Conservation (phyloP, 2,797 vertebrate genomes). For the Myripristis jacobus region DNA sequence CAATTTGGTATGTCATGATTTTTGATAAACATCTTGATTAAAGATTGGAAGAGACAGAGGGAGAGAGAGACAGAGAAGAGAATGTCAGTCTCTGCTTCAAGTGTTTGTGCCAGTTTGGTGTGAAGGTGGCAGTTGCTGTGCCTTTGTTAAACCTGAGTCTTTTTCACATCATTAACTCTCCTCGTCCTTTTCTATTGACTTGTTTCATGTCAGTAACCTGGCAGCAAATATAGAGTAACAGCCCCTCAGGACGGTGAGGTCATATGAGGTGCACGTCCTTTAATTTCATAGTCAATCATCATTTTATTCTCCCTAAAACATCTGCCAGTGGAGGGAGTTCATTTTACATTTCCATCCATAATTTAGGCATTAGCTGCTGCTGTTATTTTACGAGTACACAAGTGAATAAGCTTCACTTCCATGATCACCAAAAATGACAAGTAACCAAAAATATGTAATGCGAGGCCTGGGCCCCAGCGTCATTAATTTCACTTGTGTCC, state of each 20-base stretch:
- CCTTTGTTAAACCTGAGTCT: neutral
- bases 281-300: conserved; percentile 27
- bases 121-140: neutral
- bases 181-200: conserved; percentile 31
- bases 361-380: too few relatives aligned
- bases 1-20: too few relatives aligned
- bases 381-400: too few relatives aligned
- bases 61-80: too few relatives aligned
- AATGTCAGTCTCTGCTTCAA: too few relatives aligned
- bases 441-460: neutral
- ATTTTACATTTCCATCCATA: too few relatives aligned
- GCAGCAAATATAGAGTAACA: neutral
- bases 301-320: conserved; percentile 26
- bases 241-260: conserved; percentile 20
- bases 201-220: conserved; percentile 19
- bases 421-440: neutral
- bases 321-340: too few relatives aligned
- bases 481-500: too few relatives aligned
- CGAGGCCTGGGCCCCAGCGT: too few relatives aligned
- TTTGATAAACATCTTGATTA: too few relatives aligned
- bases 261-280: conserved; percentile 25
- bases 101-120: too few relatives aligned
- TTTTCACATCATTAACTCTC: conserved; percentile 27
- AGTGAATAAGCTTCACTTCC: neutral
- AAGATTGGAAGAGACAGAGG: too few relatives aligned